Evolutionary conservation across 2,888 invertebrate species (phyloP), one percentile per base, ranked within the genome.

Genomic region (Chelonus formosanus): DNA sequence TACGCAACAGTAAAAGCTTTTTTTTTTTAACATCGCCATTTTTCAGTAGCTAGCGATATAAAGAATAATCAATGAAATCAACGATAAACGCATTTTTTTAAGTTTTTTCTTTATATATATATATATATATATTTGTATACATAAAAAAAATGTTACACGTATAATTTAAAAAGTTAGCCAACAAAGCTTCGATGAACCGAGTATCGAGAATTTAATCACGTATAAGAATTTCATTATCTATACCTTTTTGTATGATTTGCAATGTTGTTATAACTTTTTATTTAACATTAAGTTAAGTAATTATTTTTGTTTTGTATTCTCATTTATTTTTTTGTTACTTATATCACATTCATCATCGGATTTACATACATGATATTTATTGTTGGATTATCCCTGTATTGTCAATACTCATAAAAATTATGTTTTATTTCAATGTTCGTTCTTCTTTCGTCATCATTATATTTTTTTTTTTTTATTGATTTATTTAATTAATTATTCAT

Each of bases 351-450:
- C 47, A 67, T 74, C 68, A 66, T 70, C 71, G 71, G 72, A 69
- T 73, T 74, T 79, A 78, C 79, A 74, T 80, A 78, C 77, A 75
- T 75, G 75, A 80, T 75, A 77, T 75, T 80, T 84, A 83, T 84
- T 84, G 84, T 84, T 82, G 82, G 78, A 81, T 81, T 80, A 80
- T 84, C 83, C 84, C 83, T 83, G 84, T 84, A 84, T 84, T 84
- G 84, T 84, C 84, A 80, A 79, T 83, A 82, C 77, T 78, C 73
- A 73, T 72, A 69, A 71, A 72, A 70, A 69, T 69, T 50, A 66
- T 66, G 10, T 61, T 52, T 32, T 34, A 52, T 65, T 35, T 58
- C 20, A 20, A 20, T 20, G 20, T 20, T 20, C 20, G 20, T 79
- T 70, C 69, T 70, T 67, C 67, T 67, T 44, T 43, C 31, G 53